These are phyloP conservation scores for Chitala chitala DNA, from an alignment of 2,113 vertebrate species.

Conservation along the genomic window DNA sequence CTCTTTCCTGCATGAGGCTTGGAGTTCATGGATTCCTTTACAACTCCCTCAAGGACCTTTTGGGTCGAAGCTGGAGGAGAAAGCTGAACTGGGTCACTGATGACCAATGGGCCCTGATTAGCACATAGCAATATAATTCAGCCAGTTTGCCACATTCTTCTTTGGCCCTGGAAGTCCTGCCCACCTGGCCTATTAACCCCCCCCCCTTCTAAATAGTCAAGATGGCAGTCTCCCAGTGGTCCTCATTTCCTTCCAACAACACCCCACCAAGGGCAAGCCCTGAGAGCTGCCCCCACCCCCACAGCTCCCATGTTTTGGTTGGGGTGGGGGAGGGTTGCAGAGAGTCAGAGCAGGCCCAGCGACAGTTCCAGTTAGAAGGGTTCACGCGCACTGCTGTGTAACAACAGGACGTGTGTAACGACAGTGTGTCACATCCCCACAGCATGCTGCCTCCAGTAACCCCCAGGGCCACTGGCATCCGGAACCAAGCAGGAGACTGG, in stretches of 20 bases:
- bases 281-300: too few species aligned
- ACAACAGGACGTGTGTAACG: too few species aligned
- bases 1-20: background rate
- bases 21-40: background rate
- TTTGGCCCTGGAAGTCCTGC: background rate
- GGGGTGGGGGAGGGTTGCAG: background rate
- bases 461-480: background rate
- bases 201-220: background rate
- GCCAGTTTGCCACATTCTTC: background rate
- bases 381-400: too few species aligned
- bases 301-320: slow-evolving; percentile 11
- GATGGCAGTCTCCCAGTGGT: slow-evolving; percentile 2
- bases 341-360: too few species aligned
- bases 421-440: background rate
- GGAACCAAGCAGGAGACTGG: background rate
- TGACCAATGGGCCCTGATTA: background rate
- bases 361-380: too few species aligned
- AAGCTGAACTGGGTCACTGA: background rate
- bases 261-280: background rate
- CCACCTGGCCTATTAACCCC: too few species aligned
- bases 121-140: background rate
- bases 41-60: background rate
- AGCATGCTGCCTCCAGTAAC: slow-evolving; percentile 26
- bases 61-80: background rate
- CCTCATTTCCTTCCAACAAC: slow-evolving; percentile 7